These are phyloP conservation scores for Anguilla rostrata DNA, from an alignment of 2,113 vertebrate species.

Conservation along the genomic window DNA sequence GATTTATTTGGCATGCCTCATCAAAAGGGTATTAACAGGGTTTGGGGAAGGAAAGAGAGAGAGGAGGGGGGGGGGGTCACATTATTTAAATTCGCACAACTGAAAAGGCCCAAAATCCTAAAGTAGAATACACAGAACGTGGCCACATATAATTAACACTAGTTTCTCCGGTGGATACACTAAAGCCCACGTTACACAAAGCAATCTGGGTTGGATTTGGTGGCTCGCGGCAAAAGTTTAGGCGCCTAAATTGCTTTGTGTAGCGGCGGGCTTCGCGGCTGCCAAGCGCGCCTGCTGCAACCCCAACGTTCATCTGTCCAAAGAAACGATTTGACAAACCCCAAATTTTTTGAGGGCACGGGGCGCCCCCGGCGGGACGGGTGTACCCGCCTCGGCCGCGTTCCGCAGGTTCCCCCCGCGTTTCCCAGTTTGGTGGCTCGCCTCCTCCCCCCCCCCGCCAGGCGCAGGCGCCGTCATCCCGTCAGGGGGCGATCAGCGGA, in stretches of 20 bases:
- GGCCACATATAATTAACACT: not conserved
- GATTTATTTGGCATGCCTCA: conserved; percentile 90
- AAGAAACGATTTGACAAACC: not conserved
- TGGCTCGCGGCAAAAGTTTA: not conserved
- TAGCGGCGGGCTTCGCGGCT: not conserved
- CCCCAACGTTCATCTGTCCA: not conserved
- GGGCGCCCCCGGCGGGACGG: too few relatives aligned
- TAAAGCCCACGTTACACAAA: not conserved
- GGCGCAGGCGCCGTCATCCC: not conserved
- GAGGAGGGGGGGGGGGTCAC: conserved; percentile 63
- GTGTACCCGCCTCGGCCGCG: not conserved
- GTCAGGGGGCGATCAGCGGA: not conserved
- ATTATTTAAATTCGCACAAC: not conserved
- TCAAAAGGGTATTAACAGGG: conserved; percentile 82
- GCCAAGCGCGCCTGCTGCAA: not conserved
- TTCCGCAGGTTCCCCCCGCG: not conserved
- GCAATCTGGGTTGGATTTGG: not conserved
- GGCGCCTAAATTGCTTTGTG: not conserved
- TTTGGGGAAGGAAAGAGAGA: conserved; percentile 68
- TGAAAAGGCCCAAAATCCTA: not conserved
- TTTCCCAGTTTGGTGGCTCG: not conserved
- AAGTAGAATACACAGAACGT: not conserved
- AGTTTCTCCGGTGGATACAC: not conserved
- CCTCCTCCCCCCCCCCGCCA: not conserved
- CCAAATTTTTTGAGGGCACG: not conserved